Evolutionary conservation across 2,888 invertebrate genomes (phyloP), one percentile per base, ranked within the genome.

Genomic region (Microdon myrmicae): DNA sequence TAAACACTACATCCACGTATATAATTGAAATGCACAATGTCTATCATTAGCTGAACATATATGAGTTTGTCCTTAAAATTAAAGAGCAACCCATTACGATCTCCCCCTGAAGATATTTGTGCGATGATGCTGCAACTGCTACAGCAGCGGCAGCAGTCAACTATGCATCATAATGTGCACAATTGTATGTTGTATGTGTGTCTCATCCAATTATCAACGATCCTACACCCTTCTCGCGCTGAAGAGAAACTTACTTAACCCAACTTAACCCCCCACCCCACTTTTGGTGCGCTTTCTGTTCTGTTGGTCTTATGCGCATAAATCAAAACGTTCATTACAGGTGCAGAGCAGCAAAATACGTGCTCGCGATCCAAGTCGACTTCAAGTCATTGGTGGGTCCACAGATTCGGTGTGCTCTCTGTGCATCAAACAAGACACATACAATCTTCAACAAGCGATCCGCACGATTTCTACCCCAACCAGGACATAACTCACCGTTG

Each of bases 271-370:
- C 14, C 26, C 38, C 43, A 22, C 58, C 38, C 32, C 28, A 28
- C n/a, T 29, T 9, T 31, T 31, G 35, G 31, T 53, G 54, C 28
- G 22, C n/a, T 29, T 9, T 31, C 26, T 28, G 31, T 53, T 45
- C 29, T 38, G 60, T 23, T 26, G 60, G 43, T 60, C 60, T n/a
- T n/a, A 55, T 60, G 60, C 48, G 60, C 60, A 60, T 60, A 55
- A 60, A 60, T 55, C 60, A 60, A 55, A 60, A 55, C 55, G 48
- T 55, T 60, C 55, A 60, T 60, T 55, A 60, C 60, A 60, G 60
- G 60, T 60, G 60, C 48, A 60, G 54, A 60, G 37, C 60, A 60
- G 45, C 60, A 47, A 60, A 38, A 48, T 55, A 60, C 60, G 60
- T 60, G 60, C 48, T 41, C 29, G 31, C 25, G n/a, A n/a, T n/a